Percentiles rank a stretch among this genome's conserved stretches.
These are phyloP conservation scores for Microcebus ravelobensis DNA, from an alignment of 2,113 vertebrate species.

Conservation along the genomic window DNA sequence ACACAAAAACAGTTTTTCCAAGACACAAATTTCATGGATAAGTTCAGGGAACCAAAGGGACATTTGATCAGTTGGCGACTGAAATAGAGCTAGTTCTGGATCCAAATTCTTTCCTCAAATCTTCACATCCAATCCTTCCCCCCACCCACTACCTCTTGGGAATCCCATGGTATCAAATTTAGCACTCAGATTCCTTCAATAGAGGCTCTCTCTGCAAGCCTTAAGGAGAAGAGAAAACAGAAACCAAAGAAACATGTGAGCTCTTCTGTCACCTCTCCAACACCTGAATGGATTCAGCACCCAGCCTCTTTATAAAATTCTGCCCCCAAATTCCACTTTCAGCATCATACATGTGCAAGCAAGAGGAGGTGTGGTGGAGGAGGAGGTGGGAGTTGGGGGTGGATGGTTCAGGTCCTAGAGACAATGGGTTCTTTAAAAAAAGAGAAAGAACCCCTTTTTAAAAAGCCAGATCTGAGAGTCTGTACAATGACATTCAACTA, in stretches of 20 bases:
- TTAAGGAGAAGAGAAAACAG: neutral
- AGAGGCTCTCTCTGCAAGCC: neutral
- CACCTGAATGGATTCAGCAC: neutral
- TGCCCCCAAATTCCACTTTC: neutral
- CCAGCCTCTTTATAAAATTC: neutral
- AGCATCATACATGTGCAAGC: neutral
- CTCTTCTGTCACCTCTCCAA: neutral
- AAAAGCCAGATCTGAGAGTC: neutral
- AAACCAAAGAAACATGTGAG: neutral
- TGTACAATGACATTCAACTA: slow-evolving; percentile 32
- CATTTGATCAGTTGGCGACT: slow-evolving; percentile 43
- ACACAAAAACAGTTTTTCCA: slow-evolving; percentile 53
- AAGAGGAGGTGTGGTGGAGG: neutral
- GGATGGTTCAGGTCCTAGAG: neutral
- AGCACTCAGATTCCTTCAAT: neutral
- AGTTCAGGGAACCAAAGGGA: slow-evolving; percentile 49
- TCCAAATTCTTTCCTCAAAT: slow-evolving; percentile 47
- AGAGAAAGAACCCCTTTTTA: neutral
- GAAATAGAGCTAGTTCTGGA: slow-evolving; percentile 6
- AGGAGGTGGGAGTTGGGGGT: neutral
- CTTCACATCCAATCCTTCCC: neutral
- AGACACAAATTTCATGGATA: slow-evolving; percentile 51
- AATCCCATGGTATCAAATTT: neutral
- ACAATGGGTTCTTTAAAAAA: slow-evolving; percentile 38
- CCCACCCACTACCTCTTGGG: neutral